These are phyloP conservation scores for Rhagium mordax DNA, from an alignment of 2,888 invertebrate genomes.

Conservation along the genomic window DNA sequence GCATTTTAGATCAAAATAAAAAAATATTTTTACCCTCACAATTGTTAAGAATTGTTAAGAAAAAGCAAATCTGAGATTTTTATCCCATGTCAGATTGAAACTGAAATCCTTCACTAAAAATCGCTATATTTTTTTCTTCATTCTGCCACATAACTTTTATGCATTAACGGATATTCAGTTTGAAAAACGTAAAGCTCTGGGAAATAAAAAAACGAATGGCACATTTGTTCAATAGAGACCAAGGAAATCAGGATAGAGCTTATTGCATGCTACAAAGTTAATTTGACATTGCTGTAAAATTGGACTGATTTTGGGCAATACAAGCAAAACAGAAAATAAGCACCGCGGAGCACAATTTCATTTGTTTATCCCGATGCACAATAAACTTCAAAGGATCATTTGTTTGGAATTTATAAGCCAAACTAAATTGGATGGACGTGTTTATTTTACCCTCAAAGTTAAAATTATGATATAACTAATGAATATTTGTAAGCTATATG, in stretches of 20 bases:
- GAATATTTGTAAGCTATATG: background rate
- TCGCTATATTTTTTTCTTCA: no score
- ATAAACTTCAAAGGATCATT: conserved; percentile 41
- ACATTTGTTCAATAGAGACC: background rate
- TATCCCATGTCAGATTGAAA: no score
- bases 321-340: conserved; percentile 36
- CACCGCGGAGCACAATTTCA: conserved; percentile 32
- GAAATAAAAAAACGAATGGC: background rate
- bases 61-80: no score
- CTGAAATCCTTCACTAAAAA: no score
- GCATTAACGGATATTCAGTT: background rate
- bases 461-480: background rate
- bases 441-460: conserved; percentile 3
- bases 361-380: conserved; percentile 40
- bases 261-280: background rate
- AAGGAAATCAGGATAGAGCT: background rate
- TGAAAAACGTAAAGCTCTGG: background rate
- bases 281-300: conserved; percentile 4
- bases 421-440: conserved; percentile 1
- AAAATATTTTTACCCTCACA: no score
- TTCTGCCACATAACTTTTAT: no score
- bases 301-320: conserved; percentile 20
- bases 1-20: no score
- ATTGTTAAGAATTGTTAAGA: no score
- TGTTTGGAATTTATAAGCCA: conserved; percentile 28